Conservation (phyloP, 2,888 invertebrate species). For the Macrosoma leucophasiata region DNA sequence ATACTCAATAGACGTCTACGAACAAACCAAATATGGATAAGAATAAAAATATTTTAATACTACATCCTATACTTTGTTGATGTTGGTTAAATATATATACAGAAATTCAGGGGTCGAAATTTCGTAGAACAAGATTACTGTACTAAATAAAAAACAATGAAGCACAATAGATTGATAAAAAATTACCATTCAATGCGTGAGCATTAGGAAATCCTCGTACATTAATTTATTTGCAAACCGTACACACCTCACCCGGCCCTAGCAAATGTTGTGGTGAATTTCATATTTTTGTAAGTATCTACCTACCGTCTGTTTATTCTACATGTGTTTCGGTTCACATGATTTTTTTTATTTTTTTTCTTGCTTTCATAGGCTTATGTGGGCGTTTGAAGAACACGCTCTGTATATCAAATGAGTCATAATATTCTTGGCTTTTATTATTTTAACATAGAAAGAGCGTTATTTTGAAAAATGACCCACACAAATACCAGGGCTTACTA, state of each 20-base stretch:
- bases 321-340: slow-evolving; percentile 75
- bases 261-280: slow-evolving; percentile 76
- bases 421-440: too few species aligned
- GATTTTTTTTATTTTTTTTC: slow-evolving; percentile 72
- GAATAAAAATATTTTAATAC: too few species aligned
- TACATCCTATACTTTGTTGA: too few species aligned
- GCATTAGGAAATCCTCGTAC: too few species aligned
- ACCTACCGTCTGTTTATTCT: slow-evolving; percentile 74
- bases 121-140: too few species aligned
- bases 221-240: slow-evolving; percentile 34
- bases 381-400: slow-evolving; percentile 58
- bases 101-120: too few species aligned
- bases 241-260: slow-evolving; percentile 56
- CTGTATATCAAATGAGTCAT: slow-evolving; percentile 58
- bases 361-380: slow-evolving; percentile 71
- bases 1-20: too few species aligned
- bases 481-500: slow-evolving; percentile 51
- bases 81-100: too few species aligned
- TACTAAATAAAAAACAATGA: too few species aligned
- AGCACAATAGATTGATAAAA: background rate
- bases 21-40: too few species aligned
- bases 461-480: slow-evolving; percentile 66
- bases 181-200: too few species aligned
- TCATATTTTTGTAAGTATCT: slow-evolving; percentile 77
- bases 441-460: too few species aligned